Evolutionary conservation across 2,113 vertebrate genomes (phyloP).

Genomic region (Australoheros scitulus): DNA sequence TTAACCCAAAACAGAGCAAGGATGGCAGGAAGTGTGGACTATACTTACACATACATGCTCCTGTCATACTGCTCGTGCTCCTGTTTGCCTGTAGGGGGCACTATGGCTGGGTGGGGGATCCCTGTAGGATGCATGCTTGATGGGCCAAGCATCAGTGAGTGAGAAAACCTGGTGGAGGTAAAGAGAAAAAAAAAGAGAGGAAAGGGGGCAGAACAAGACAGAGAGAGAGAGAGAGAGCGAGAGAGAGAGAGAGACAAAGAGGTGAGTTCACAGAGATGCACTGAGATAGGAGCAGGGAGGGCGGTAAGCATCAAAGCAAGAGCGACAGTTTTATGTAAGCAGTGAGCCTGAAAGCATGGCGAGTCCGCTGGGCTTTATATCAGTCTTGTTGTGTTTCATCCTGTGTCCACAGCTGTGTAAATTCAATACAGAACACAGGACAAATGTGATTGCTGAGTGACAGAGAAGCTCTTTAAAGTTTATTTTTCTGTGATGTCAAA

Average conservation of each 20-base stretch:
- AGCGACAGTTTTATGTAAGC: conserved; percentile 33
- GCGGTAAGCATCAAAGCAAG: conserved; percentile 27
- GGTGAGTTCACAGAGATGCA: not conserved
- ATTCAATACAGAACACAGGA: not conserved
- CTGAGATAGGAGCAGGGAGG: too few species aligned
- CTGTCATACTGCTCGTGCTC: conserved; percentile 93
- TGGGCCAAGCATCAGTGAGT: conserved; percentile 93
- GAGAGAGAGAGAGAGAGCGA: not conserved
- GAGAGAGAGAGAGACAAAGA: not conserved
- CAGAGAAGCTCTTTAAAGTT: not conserved
- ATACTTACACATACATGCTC: conserved; percentile 84
- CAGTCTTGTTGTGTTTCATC: conserved; percentile 1
- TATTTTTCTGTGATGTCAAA: not conserved
- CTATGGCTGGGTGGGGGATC: conserved; percentile 95
- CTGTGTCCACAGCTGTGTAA: not conserved
- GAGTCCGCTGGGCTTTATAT: conserved; percentile 11
- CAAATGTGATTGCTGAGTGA: not conserved
- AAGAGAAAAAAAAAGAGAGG: not conserved
- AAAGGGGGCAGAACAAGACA: not conserved
- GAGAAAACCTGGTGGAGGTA: conserved; percentile 87
- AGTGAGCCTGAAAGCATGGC: conserved; percentile 33
- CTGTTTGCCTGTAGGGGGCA: conserved; percentile 93
- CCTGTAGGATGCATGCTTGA: conserved; percentile 93
- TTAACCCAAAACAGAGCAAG: not conserved
- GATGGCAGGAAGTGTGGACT: not conserved